Evolutionary conservation across 2,113 vertebrate genomes (phyloP).

Genomic region (Lasiurus cinereus): DNA sequence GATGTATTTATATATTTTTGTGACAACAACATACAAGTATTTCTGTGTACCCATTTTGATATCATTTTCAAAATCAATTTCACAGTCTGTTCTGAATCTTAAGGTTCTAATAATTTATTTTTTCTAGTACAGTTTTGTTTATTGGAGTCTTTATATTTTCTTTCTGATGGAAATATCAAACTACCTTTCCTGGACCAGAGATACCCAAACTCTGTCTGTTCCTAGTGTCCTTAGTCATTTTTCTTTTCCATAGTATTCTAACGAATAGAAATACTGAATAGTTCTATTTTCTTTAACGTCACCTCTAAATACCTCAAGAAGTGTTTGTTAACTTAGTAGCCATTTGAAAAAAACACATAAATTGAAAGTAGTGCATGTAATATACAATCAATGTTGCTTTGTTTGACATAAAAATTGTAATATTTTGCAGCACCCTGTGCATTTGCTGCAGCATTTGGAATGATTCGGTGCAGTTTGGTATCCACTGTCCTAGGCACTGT

Average conservation of each 20-base stretch:
- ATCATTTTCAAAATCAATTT: background rate
- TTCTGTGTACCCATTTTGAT: background rate
- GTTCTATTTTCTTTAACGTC: background rate
- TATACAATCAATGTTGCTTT: background rate
- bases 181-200: background rate
- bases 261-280: background rate
- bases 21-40: background rate
- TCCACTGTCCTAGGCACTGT: background rate
- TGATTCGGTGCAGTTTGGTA: background rate
- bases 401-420: background rate
- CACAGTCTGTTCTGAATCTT: background rate
- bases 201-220: background rate
- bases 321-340: background rate
- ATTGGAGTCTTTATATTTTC: background rate
- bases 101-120: background rate
- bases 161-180: slow-evolving; percentile 22
- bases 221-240: background rate
- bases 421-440: background rate
- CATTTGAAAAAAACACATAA: background rate
- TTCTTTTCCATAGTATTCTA: background rate
- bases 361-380: background rate
- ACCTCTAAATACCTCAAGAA: background rate
- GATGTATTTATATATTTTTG: slow-evolving; percentile 20
- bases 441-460: background rate
- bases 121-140: background rate